Evolutionary conservation across 2,888 invertebrate species (phyloP).

Genomic region (Clivina fossor): DNA sequence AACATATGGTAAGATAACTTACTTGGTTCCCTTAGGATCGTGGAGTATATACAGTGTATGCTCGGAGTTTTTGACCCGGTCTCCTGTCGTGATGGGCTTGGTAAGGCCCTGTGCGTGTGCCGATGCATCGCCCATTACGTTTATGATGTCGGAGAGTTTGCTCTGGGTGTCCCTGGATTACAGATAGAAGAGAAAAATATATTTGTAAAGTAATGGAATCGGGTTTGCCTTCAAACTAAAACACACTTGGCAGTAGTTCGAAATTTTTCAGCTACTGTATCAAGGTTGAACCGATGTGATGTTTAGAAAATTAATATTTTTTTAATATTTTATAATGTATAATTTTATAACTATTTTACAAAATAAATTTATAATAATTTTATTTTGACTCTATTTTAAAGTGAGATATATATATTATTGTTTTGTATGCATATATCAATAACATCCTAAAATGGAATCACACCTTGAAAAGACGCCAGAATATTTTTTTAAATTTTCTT

Average conservation of each 20-base stretch:
- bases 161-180: slow-evolving; percentile 60
- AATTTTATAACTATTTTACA: background rate
- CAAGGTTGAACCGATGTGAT: background rate
- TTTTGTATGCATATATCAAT: too few relatives aligned
- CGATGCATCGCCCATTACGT: slow-evolving; percentile 72
- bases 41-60: slow-evolving; percentile 59
- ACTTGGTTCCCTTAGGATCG: slow-evolving; percentile 60
- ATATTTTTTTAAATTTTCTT: too few relatives aligned
- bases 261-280: background rate
- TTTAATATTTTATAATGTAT: background rate
- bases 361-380: too few relatives aligned
- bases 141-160: slow-evolving; percentile 65
- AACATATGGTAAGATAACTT: slow-evolving; percentile 50
- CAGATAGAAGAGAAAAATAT: too few relatives aligned
- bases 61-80: slow-evolving; percentile 64
- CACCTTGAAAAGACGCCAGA: too few relatives aligned
- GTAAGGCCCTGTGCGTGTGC: slow-evolving; percentile 72
- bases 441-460: too few relatives aligned
- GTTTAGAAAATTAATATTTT: background rate
- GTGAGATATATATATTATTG: too few relatives aligned
- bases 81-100: slow-evolving; percentile 72
- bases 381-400: too few relatives aligned
- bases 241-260: background rate
- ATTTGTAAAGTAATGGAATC: too few relatives aligned
- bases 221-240: background rate